Conservation (phyloP, 2,113 vertebrate genomes). For the Brachyhypopomus gauderio region DNA sequence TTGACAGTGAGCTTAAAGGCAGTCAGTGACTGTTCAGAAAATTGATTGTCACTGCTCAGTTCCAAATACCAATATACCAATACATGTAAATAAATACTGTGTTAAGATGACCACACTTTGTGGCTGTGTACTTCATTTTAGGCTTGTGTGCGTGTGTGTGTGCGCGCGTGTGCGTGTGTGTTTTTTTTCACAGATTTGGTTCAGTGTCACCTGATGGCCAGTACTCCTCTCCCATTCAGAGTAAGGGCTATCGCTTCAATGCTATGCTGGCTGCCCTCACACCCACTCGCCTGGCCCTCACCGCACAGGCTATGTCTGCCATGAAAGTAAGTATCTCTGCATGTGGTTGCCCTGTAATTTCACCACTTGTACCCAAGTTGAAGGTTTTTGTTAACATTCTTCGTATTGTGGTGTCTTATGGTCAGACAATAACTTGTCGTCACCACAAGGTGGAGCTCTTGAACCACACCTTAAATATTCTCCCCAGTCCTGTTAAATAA, state of each 20-base stretch:
- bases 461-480: neutral
- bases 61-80: too few species aligned
- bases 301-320: conserved; percentile 63
- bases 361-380: neutral
- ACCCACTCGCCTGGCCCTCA: conserved; percentile 62
- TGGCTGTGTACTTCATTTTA: too few species aligned
- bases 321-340: conserved; percentile 65
- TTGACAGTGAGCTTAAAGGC: too few species aligned
- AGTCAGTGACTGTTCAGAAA: too few species aligned
- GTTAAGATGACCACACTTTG: too few species aligned
- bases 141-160: too few species aligned
- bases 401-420: neutral
- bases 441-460: conserved; percentile 22
- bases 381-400: neutral
- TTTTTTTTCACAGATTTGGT: conserved; percentile 65
- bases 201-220: conserved; percentile 62
- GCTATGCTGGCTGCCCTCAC: conserved; percentile 66
- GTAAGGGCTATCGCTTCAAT: conserved; percentile 62
- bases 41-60: too few species aligned
- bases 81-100: too few species aligned
- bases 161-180: neutral
- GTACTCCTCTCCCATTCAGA: conserved; percentile 64
- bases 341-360: neutral
- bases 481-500: neutral
- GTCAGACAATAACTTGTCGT: neutral